Evolutionary conservation across 2,797 vertebrate species (phyloP), one percentile per base, ranked within the genome.

Genomic region (Danio choprae): DNA sequence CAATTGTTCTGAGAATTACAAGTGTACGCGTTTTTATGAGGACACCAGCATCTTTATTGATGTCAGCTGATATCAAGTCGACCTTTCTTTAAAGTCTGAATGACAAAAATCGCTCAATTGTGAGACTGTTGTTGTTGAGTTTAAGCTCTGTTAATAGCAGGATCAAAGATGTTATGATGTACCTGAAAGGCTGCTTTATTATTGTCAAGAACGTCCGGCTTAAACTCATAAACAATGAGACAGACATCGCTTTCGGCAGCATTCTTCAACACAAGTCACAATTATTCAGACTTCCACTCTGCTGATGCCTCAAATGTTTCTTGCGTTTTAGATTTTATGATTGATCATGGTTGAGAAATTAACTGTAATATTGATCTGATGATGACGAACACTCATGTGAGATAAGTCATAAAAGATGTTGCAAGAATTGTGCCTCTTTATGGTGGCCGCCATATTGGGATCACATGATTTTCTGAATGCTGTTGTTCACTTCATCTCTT

Each of bases 1-100:
- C n/a, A 70, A 50, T 79, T 72, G 48, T 72, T 74, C 73, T 51
- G 4, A 62, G 74, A 51, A 60, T 51, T 8, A 16, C 48, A 29
- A 5, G 12, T 15, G 20, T 38, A 38, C 0, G 1, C 63, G 4
- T 44, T 58, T 73, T 40, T 22, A 44, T 71, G 58, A 60, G 41
- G 4, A 11, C 62, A 38, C 7, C 1, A 29, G 40, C 18, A 9
- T 70, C 18, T 62, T 22, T 62, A 4, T 43, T 29, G 11, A 41
- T 41, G 48, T 4, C 2, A 10, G 11, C 22, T 50, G 11, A 58
- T 18, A 16, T 16, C 40, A 44, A 56, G 44, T 72, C 5, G 2
- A 16, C 40, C 53, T 16, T 44, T 56, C 40, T 58, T 38, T 3
- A 6, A 8, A 72, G 58, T 56, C 0, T 72, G 18, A 58, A 58